phyloP scores from a whole-genome alignment of 2,888 invertebrate species.

The Drosophila yooni region DNA sequence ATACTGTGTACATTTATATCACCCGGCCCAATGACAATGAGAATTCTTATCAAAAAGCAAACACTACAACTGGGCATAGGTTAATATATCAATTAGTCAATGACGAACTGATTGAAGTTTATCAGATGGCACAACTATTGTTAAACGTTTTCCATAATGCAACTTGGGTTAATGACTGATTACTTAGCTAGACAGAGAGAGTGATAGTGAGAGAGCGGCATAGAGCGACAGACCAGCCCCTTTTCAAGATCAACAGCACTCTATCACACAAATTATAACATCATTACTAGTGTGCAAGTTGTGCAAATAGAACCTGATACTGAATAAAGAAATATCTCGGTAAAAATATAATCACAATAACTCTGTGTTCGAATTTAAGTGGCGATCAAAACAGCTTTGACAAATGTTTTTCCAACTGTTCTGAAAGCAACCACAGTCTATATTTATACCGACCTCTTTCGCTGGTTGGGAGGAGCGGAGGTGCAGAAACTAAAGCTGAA shows the following conservation, averaged over 20 bases:
- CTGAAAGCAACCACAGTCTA: not conserved
- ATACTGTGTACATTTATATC: conserved; percentile 17
- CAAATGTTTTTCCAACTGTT: conserved; percentile 39
- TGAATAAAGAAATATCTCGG: not conserved
- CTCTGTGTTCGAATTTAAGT: not conserved
- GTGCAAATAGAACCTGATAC: not conserved
- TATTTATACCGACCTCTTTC: not conserved
- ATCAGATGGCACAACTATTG: conserved; percentile 52
- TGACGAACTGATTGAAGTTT: conserved; percentile 46
- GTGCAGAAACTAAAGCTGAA: not conserved
- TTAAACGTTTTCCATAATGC: conserved; percentile 29
- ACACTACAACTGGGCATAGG: conserved; percentile 5
- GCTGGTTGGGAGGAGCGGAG: not conserved
- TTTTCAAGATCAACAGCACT: not conserved
- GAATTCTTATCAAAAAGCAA: conserved; percentile 36
- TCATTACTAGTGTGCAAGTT: not conserved
- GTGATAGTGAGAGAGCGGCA: too few relatives aligned
- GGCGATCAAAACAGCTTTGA: conserved; percentile 44
- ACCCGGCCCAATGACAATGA: conserved; percentile 16
- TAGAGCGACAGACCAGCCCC: conserved; percentile 43
- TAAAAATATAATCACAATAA: conserved; percentile 12
- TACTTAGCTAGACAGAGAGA: conserved; percentile 33
- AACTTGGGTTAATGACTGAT: conserved; percentile 42
- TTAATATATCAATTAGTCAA: conserved; percentile 45
- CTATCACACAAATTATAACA: conserved; percentile 1